Conservation (phyloP, 2,888 invertebrate genomes). For the Coleophora flavipennella region DNA sequence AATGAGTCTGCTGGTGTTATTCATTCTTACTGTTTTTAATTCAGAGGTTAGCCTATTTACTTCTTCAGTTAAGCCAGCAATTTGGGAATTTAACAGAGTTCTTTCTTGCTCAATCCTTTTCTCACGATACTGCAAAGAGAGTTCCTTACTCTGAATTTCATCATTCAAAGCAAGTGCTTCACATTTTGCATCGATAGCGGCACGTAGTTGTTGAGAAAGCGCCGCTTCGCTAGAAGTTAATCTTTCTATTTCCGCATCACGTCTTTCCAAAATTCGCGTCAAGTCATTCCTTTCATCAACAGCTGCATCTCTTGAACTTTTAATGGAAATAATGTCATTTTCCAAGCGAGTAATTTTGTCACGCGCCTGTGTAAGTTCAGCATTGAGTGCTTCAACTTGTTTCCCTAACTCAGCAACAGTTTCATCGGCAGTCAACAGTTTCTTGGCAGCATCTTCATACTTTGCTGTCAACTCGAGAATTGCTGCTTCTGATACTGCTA, state of each 20-base stretch:
- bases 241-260: conserved; percentile 81
- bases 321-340: conserved; percentile 76
- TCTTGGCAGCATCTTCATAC: conserved; percentile 75
- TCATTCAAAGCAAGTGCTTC: conserved; percentile 85
- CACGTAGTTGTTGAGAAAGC: conserved; percentile 81
- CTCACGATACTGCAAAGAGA: conserved; percentile 85
- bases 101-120: conserved; percentile 89
- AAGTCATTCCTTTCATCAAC: conserved; percentile 84
- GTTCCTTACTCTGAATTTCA: conserved; percentile 85
- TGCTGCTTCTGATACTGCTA: conserved; percentile 66
- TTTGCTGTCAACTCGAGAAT: conserved; percentile 73
- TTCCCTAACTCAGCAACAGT: conserved; percentile 76
- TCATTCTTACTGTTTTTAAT: conserved; percentile 81
- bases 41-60: conserved; percentile 84
- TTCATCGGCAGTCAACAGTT: conserved; percentile 74
- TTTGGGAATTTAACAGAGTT: conserved; percentile 81
- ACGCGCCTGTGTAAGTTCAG: conserved; percentile 76
- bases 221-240: conserved; percentile 78
- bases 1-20: conserved; percentile 74
- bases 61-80: conserved; percentile 84
- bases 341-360: conserved; percentile 76
- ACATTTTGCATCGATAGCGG: conserved; percentile 85
- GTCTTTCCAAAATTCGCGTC: conserved; percentile 78
- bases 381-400: conserved; percentile 75
- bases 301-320: conserved; percentile 79